Evolutionary conservation across 2,888 invertebrate genomes (phyloP).

Genomic region (Palloptera scutellata): DNA sequence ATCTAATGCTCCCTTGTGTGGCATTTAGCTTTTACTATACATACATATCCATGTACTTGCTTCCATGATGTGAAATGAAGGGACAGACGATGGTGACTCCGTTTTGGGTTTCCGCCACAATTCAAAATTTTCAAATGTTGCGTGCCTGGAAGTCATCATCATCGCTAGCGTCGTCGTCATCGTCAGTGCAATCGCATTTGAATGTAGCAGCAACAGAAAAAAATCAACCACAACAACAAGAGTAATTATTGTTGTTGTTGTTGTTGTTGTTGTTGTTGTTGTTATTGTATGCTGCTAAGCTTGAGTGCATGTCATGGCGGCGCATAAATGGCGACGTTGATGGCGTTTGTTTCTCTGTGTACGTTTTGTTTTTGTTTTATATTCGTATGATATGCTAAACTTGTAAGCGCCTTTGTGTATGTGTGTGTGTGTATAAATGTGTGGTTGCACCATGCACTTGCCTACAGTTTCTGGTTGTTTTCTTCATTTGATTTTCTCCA

Average conservation of each 20-base stretch:
- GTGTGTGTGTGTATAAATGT: too few relatives aligned
- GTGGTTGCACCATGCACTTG: too few relatives aligned
- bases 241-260: slow-evolving; percentile 21
- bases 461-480: too few relatives aligned
- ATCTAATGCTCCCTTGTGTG: slow-evolving; percentile 38
- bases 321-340: slow-evolving; percentile 41
- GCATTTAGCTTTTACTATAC: slow-evolving; percentile 36
- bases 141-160: slow-evolving; percentile 62
- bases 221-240: slow-evolving; percentile 16
- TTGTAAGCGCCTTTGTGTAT: too few relatives aligned
- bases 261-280: slow-evolving; percentile 25
- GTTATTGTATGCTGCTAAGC: slow-evolving; percentile 18
- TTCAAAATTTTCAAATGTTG: slow-evolving; percentile 59
- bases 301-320: slow-evolving; percentile 42
- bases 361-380: slow-evolving; percentile 7
- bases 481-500: too few relatives aligned
- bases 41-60: background rate
- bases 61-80: slow-evolving; percentile 8
- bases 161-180: slow-evolving; percentile 27
- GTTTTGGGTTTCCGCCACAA: slow-evolving; percentile 37
- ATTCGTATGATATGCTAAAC: too few relatives aligned
- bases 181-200: slow-evolving; percentile 37
- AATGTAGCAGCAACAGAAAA: slow-evolving; percentile 30
- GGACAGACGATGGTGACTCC: slow-evolving; percentile 18
- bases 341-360: background rate